A percentile compares a stretch with the other conserved stretches of the same genome.
Evolutionary conservation across 92 coral and sea anemone genomes (phyloP).

Genomic region (Micromussa lordhowensis): DNA sequence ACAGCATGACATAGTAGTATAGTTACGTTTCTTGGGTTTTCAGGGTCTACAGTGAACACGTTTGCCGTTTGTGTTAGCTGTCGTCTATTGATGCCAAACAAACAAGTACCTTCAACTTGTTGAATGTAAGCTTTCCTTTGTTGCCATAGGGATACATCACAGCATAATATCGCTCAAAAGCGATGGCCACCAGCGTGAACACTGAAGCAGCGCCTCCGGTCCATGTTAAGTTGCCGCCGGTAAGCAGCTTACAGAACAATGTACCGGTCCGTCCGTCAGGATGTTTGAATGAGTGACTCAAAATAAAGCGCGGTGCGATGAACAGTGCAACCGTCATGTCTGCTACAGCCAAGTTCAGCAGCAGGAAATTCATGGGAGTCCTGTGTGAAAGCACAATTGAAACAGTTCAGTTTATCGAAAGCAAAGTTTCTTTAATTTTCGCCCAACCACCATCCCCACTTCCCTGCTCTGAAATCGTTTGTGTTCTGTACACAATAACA

Average conservation of each 20-base stretch:
- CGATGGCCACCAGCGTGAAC: slow-evolving; percentile 15
- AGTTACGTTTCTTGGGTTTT: too few species aligned
- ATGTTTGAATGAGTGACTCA: slow-evolving; percentile 20
- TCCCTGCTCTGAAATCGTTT: too few species aligned
- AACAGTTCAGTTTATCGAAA: too few species aligned
- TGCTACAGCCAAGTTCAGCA: slow-evolving; percentile 31
- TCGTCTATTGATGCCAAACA: not conserved
- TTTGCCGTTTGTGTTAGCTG: too few species aligned
- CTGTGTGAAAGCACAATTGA: not conserved
- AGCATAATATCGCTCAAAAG: slow-evolving; percentile 12
- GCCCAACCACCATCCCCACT: too few species aligned
- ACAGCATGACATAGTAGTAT: too few species aligned
- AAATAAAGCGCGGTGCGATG: slow-evolving; percentile 20
- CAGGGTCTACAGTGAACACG: too few species aligned
- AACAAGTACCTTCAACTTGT: not conserved
- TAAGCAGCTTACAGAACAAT: slow-evolving; percentile 19
- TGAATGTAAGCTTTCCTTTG: slow-evolving; percentile 1
- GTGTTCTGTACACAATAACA: too few species aligned
- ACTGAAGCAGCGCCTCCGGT: slow-evolving; percentile 17
- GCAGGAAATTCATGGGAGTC: slow-evolving; percentile 9
- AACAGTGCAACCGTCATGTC: slow-evolving; percentile 23
- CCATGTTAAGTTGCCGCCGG: slow-evolving; percentile 8
- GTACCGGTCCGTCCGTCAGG: slow-evolving; percentile 24
- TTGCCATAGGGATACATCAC: slow-evolving; percentile 28
- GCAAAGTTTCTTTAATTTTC: too few species aligned